Percentiles rank a stretch among this genome's conserved stretches.
Evolutionary conservation across 92 coral and sea anemone species (phyloP).

Genomic region (Plumapathes pennacea): DNA sequence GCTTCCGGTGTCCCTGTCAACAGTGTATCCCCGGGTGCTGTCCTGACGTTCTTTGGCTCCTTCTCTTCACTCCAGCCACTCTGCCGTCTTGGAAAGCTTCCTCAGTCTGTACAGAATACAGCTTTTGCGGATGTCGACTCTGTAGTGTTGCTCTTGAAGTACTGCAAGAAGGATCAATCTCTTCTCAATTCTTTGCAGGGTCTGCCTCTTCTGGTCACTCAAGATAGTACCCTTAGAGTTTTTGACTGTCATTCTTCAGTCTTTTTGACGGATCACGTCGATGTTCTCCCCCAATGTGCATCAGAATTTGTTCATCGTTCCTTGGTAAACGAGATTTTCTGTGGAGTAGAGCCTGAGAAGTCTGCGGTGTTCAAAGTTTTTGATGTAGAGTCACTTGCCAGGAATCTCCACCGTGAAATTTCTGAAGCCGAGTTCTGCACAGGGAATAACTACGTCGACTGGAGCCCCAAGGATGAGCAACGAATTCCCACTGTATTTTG

Average conservation of each 20-base stretch:
- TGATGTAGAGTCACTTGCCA: conserved; percentile 50
- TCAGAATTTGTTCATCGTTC: conserved; percentile 57
- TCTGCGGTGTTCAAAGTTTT: conserved; percentile 45
- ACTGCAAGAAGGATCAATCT: conserved; percentile 52
- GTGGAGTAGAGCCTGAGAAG: not conserved
- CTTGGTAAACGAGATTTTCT: conserved; percentile 11
- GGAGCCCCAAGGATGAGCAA: conserved; percentile 20
- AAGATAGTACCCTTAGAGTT: conserved; percentile 51
- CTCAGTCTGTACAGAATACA: conserved; percentile 14
- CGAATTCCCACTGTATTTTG: conserved; percentile 13
- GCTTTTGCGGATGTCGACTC: conserved; percentile 15
- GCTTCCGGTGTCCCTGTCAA: conserved; percentile 6
- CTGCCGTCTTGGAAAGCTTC: conserved; percentile 30
- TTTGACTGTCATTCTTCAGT: conserved; percentile 25
- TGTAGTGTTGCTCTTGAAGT: conserved; percentile 35
- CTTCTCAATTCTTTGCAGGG: conserved; percentile 61
- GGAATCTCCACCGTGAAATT: conserved; percentile 21
- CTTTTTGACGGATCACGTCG: conserved; percentile 42
- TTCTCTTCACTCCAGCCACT: conserved; percentile 10
- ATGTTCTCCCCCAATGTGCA: conserved; percentile 49
- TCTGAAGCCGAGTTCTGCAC: not conserved
- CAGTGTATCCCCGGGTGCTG: conserved; percentile 33
- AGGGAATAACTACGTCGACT: conserved; percentile 5
- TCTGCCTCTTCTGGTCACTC: conserved; percentile 75
- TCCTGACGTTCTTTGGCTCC: conserved; percentile 41